A percentile compares a stretch with the other conserved stretches of the same genome.
phyloP scores from a whole-genome alignment of 1,140 invertebrate species.

The Zaprionus tsacasi region DNA sequence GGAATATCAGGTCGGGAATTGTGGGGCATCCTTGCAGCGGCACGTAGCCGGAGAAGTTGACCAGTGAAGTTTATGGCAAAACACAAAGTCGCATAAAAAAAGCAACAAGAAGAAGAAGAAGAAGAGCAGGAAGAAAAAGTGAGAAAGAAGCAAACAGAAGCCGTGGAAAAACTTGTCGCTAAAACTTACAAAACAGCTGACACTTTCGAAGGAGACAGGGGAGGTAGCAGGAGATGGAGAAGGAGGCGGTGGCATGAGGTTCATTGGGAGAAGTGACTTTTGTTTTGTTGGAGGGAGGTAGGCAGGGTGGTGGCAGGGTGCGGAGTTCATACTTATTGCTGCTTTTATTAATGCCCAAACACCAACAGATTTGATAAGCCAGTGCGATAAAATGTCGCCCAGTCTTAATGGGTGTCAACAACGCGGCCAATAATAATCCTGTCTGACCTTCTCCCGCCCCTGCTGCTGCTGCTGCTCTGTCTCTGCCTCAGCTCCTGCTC shows the following conservation, averaged over 20 bases:
- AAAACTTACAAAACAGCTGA: constrained; percentile 55
- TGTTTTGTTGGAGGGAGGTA: neutral
- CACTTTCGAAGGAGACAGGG: constrained; percentile 12
- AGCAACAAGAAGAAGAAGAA: constrained; percentile 30
- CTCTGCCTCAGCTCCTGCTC: constrained; percentile 5
- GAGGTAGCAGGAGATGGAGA: neutral
- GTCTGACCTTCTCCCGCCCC: neutral
- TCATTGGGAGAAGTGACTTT: neutral
- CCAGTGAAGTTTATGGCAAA: constrained; percentile 59
- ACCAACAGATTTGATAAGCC: constrained; percentile 77
- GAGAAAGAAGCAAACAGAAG: constrained; percentile 6
- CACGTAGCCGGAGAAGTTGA: constrained; percentile 58
- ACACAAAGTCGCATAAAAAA: constrained; percentile 70
- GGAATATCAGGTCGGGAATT: neutral
- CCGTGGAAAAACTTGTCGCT: constrained; percentile 52
- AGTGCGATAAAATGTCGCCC: constrained; percentile 73
- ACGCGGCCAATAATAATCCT: constrained; percentile 68
- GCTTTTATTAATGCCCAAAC: constrained; percentile 70
- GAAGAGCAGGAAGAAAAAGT: neutral
- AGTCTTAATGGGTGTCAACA: constrained; percentile 80
- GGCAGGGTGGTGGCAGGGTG: no score
- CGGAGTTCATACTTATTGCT: constrained; percentile 41
- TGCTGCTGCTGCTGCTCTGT: neutral
- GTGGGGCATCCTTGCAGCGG: constrained; percentile 27
- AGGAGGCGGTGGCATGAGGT: neutral